phyloP scores from a whole-genome alignment of 2,113 vertebrate genomes.

The Oncorhynchus mykiss region DNA sequence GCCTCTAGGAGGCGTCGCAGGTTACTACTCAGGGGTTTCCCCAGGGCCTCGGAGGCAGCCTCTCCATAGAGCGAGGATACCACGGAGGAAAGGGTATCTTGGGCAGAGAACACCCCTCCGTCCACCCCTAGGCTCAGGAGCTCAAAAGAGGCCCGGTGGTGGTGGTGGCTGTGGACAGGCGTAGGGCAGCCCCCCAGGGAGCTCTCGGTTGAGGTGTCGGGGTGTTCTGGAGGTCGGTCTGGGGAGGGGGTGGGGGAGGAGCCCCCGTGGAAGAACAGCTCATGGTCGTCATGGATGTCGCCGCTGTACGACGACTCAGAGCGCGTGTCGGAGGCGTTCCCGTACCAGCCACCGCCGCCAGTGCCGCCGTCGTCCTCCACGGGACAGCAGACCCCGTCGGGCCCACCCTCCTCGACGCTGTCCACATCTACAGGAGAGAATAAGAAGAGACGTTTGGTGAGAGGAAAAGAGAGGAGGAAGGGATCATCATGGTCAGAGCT shows the following conservation, averaged over 20 bases:
- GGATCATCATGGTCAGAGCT: background rate
- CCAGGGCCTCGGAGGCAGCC: slow-evolving; percentile 81
- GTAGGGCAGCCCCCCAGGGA: slow-evolving; percentile 92
- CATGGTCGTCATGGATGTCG: slow-evolving; percentile 87
- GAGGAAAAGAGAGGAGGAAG: background rate
- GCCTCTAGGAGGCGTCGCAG: slow-evolving; percentile 91
- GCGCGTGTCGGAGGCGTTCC: slow-evolving; percentile 91
- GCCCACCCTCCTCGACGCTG: slow-evolving; percentile 87
- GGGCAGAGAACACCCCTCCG: slow-evolving; percentile 77
- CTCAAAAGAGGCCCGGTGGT: slow-evolving; percentile 81
- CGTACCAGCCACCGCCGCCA: slow-evolving; percentile 80
- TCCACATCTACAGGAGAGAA: slow-evolving; percentile 83
- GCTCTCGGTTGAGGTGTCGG: slow-evolving; percentile 84
- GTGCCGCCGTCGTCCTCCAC: slow-evolving; percentile 82
- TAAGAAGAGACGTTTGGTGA: slow-evolving; percentile 1
- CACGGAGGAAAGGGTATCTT: slow-evolving; percentile 89
- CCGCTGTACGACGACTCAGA: slow-evolving; percentile 96
- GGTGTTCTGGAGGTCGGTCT: slow-evolving; percentile 68
- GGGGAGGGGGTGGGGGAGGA: slow-evolving; percentile 75
- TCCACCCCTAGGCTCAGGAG: slow-evolving; percentile 87
- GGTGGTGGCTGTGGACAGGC: slow-evolving; percentile 66
- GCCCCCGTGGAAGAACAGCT: slow-evolving; percentile 71
- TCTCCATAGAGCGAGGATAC: slow-evolving; percentile 88
- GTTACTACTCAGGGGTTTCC: slow-evolving; percentile 95
- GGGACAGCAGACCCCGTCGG: slow-evolving; percentile 79